Evolutionary conservation across 1,140 invertebrate species (phyloP), one percentile per base, ranked within the genome.

Genomic region (Drosophila ohnishii): DNA sequence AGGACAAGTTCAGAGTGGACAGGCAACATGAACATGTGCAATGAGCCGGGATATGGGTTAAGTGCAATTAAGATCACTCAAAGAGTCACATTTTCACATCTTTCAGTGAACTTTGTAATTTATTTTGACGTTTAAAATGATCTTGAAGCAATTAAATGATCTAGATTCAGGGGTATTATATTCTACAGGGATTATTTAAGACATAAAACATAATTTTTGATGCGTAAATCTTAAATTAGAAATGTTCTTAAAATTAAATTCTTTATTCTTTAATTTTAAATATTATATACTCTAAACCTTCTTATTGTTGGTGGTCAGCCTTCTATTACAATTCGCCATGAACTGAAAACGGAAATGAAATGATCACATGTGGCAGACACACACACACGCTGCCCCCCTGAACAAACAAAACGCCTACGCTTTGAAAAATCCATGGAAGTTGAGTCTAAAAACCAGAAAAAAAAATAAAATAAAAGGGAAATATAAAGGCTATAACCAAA

Each of bases 321-420:
- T 19, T 1, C 13, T 47, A 25, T 44, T n/a, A 11, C 56, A 39
- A 53, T 53, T 61, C 47, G 34, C 59, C 22, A 30, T 66, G 61
- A 35, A 44, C 61, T 45, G 39, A 56, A 51, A 85, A 78, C 81
- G 81, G 70, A 87, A 82, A 79, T 86, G 75, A 78, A 81, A 80
- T 71, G 63, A 86, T 82, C 83, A 78, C 51, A 80, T 70, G 63
- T 56, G 56, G 55, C 48, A 66, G 37, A 45, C 45, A 61, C 42
- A 77, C 45, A 65, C 45, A 61, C 48, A 57, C 30, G 28, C 53
- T 13, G 6, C 30, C 80, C 74, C 75, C 56, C 51, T 44, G 35
- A 63, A 67, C 77, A 79, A 77, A 72, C 70, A 74, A 47, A 11
- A 87, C 83, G 83, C 83, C 83, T 71, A 87, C 84, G 80, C 79